A percentile compares a stretch with the other conserved stretches of the same genome.
These are phyloP conservation scores for Hypsibius dujardini DNA, from an alignment of 1,140 invertebrate species.

Conservation along the genomic window DNA sequence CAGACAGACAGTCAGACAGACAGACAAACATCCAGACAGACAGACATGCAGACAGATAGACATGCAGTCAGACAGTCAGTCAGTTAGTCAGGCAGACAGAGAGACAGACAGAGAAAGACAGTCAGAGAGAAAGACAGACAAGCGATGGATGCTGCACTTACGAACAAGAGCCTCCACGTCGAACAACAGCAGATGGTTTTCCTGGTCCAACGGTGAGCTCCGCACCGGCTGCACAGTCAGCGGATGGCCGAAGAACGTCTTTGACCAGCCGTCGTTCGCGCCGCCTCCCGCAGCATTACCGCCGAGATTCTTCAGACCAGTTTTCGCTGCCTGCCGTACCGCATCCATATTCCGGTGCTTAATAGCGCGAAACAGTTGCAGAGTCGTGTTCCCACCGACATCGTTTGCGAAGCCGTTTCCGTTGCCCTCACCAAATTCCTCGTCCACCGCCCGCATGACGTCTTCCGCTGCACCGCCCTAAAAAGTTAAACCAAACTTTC, in stretches of 20 bases:
- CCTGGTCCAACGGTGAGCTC: slow-evolving; percentile 81
- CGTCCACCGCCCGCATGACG: slow-evolving; percentile 83
- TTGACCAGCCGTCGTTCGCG: slow-evolving; percentile 24
- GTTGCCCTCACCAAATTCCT: slow-evolving; percentile 45
- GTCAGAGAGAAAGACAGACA: too few species aligned
- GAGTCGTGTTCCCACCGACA: slow-evolving; percentile 70
- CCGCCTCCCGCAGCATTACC: neutral
- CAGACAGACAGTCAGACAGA: too few species aligned
- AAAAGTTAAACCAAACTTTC: too few species aligned
- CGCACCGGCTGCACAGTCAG: slow-evolving; percentile 76
- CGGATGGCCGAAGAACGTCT: slow-evolving; percentile 51
- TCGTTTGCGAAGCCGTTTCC: slow-evolving; percentile 28
- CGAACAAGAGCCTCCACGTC: slow-evolving; percentile 89
- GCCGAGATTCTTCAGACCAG: slow-evolving; percentile 20
- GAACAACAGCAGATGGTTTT: slow-evolving; percentile 91
- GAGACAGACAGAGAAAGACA: too few species aligned
- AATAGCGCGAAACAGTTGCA: slow-evolving; percentile 67
- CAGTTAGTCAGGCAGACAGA: too few species aligned
- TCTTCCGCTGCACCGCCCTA: slow-evolving; percentile 86
- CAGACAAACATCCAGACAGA: too few species aligned
- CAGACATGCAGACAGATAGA: too few species aligned
- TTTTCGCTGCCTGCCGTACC: slow-evolving; percentile 64
- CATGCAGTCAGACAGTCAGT: too few species aligned
- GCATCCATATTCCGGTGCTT: slow-evolving; percentile 82
- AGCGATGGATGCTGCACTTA: too few species aligned